Percentiles rank a stretch among this genome's conserved stretches.
phyloP scores from a whole-genome alignment of 35 echinoderm and acorn worm species.

The Ophioderma brevispina region DNA sequence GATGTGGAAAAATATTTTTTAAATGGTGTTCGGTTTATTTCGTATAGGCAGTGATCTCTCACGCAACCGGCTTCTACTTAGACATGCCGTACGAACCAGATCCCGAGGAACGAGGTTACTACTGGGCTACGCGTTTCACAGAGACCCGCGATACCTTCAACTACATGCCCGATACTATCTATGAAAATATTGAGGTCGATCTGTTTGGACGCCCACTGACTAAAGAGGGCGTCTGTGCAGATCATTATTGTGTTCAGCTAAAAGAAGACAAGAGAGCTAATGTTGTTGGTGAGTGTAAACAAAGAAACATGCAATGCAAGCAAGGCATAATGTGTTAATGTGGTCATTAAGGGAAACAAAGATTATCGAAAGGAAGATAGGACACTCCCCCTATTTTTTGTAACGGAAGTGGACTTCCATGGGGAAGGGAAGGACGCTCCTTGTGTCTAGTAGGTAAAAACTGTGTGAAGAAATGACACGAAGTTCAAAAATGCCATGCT shows the following conservation, averaged over 20 bases:
- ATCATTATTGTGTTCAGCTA: neutral
- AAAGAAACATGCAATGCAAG: neutral
- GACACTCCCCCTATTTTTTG: too few relatives aligned
- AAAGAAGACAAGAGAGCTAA: neutral
- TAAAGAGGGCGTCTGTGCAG: neutral
- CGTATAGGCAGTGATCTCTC: neutral
- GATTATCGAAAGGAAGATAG: too few relatives aligned
- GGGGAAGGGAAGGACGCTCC: too few relatives aligned
- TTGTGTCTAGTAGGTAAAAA: too few relatives aligned
- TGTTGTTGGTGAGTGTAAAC: neutral
- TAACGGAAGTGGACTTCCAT: too few relatives aligned
- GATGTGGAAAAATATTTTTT: too few relatives aligned
- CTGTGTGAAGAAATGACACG: too few relatives aligned
- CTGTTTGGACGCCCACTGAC: neutral
- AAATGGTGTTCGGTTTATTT: neutral
- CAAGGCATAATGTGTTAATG: neutral
- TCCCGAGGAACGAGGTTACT: neutral
- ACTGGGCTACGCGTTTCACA: neutral
- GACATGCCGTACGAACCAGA: neutral
- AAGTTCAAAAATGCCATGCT: too few relatives aligned
- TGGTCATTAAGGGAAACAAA: too few relatives aligned
- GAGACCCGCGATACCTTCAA: neutral
- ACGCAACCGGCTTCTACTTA: neutral
- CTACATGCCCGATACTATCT: neutral
- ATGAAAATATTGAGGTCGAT: neutral